These are phyloP conservation scores for Diaperis boleti DNA, from an alignment of 2,888 invertebrate genomes.

Conservation along the genomic window DNA sequence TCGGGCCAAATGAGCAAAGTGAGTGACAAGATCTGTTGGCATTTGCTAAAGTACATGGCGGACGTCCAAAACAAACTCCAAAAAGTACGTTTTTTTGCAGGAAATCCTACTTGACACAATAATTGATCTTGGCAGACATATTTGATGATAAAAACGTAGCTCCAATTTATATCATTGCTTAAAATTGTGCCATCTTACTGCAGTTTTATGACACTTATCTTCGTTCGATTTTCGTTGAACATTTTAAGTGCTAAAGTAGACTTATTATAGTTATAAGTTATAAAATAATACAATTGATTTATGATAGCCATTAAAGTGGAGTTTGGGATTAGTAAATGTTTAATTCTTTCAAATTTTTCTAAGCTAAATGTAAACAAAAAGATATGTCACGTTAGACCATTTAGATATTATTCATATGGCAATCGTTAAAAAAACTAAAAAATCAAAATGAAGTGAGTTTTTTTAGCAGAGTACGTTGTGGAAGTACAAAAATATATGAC, in stretches of 20 bases:
- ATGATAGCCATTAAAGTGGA: slow-evolving; percentile 14
- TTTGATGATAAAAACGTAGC: neutral
- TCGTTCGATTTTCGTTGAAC: too few relatives aligned
- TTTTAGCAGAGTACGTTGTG: too few relatives aligned
- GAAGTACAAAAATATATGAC: too few relatives aligned
- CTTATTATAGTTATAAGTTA: too few relatives aligned
- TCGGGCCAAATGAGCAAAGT: slow-evolving; percentile 41
- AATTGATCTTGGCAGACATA: neutral
- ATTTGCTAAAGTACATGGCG: slow-evolving; percentile 38
- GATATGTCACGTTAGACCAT: too few relatives aligned
- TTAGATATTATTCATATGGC: too few relatives aligned
- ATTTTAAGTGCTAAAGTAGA: too few relatives aligned
- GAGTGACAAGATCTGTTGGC: slow-evolving; percentile 45
- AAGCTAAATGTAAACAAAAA: neutral
- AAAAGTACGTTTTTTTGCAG: slow-evolving; percentile 8
- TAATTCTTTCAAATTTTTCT: slow-evolving; percentile 29
- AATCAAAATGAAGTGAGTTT: too few relatives aligned
- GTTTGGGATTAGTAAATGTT: slow-evolving; percentile 28
- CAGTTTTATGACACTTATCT: neutral
- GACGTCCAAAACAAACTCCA: slow-evolving; percentile 34
- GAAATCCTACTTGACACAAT: neutral
- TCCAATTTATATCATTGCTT: neutral
- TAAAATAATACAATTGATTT: slow-evolving; percentile 17
- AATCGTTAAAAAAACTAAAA: too few relatives aligned
- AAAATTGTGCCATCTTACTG: neutral